These are phyloP conservation scores for Crotophaga sulcirostris DNA, from an alignment of 2,113 vertebrate species.

Conservation along the genomic window DNA sequence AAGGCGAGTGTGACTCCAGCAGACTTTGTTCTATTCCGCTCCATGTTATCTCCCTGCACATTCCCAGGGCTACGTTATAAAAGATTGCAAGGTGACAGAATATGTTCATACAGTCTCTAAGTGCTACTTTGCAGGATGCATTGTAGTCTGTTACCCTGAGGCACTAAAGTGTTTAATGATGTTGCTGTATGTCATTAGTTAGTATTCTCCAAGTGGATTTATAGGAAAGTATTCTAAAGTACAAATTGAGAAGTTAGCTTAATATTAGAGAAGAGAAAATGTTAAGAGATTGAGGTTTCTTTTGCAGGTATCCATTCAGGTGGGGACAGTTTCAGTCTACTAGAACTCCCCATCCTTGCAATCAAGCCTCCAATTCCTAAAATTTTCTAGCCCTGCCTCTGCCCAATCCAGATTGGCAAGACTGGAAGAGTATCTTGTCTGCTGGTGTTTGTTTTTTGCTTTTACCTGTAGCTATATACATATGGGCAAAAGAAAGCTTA, in stretches of 20 bases:
- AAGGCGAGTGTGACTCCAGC: conserved; percentile 35
- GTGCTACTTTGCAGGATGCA: conserved; percentile 31
- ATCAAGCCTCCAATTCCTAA: not conserved
- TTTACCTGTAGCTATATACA: not conserved
- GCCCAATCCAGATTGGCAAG: not conserved
- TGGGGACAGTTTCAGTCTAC: not conserved
- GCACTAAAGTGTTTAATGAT: conserved; percentile 56
- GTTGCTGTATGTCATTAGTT: conserved; percentile 4
- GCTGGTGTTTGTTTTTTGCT: not conserved
- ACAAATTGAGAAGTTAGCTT: conserved; percentile 12
- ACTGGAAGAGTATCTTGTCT: not conserved
- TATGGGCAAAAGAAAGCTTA: not conserved
- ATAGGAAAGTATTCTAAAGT: not conserved
- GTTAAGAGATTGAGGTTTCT: not conserved
- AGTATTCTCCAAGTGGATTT: conserved; percentile 20
- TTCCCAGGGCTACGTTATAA: conserved; percentile 29
- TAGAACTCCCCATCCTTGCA: not conserved
- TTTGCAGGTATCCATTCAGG: not conserved
- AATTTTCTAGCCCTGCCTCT: not conserved
- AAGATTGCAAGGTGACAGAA: conserved; percentile 63
- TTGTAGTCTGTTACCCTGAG: conserved; percentile 31
- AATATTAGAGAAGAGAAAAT: not conserved
- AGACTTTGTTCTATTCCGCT: conserved; percentile 22
- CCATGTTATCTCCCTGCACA: conserved; percentile 42
- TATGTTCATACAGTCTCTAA: conserved; percentile 29